Evolutionary conservation across 2,797 vertebrate genomes (phyloP), one percentile per base, ranked within the genome.

Genomic region (Dallia pectoralis): DNA sequence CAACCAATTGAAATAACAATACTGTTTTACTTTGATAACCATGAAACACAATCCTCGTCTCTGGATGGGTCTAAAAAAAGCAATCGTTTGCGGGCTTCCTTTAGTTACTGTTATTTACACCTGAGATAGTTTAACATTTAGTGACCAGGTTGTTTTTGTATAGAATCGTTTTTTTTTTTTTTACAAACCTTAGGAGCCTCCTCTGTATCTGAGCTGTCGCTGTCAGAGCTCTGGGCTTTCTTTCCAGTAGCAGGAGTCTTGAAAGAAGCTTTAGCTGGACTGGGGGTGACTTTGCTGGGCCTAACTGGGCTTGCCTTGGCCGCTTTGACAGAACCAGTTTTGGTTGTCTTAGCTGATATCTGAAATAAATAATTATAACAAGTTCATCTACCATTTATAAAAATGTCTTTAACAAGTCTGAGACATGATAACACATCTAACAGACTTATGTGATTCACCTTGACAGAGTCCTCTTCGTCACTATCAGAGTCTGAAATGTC

Each of bases 171-270:
- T 15, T 64, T 25, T 5, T 16, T n/a, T n/a, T n/a, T 12, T 44
- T 44, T 44, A 77, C 71, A 65, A n/a, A 69, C 71, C 44, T 65
- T 59, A 47, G 67, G 29, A 11, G 62, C 9, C 30, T 70, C 67
- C 3, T 48, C 65, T 16, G 40, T 6, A 12, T 59, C 53, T 0
- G 53, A 67, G 14, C 66, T 67, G 32, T 61, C 69, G 44, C 63
- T 59, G 22, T 75, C 69, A 47, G 67, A 77, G 53, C 71, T 59
- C 56, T 32, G 27, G 15, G 36, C 44, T 59, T 59, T 25, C 61
- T 69, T 69, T 1, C 15, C 30, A 22, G 30, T 11, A n/a, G 62
- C 56, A 67, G 61, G 12, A 33, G 32, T 70, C 22, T 18, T 25
- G n/a, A 9, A 18, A 18, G 14, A 3, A 4, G 27, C 18, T 64